Evolutionary conservation across 2,888 invertebrate genomes (phyloP), one percentile per base, ranked within the genome.

Genomic region (Leptothorax acervorum): DNA sequence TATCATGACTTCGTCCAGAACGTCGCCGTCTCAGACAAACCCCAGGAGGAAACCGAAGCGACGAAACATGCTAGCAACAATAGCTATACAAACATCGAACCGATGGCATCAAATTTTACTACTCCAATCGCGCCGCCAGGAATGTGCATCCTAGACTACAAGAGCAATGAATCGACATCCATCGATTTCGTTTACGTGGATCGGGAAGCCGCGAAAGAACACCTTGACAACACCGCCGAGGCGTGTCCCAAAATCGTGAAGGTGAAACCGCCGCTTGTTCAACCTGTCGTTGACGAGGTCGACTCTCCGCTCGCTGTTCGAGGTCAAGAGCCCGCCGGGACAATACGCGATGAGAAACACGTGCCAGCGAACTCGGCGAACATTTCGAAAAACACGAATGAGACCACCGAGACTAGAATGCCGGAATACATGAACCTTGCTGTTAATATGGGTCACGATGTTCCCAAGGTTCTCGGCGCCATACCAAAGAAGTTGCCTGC

Each of bases 381-480:
- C 15, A 84, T 85, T 51, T 63, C 83, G 2, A 42, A 60, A 28
- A 60, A 55, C 35, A 73, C 23, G n/a, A 88, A 82, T 18, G 91
- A 92, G 73, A 86, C 87, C n/a, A 82, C 79, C 5, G 92, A 93
- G 78, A 85, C 73, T 28, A 90, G 85, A 78, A 45, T 93, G 39
- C 94, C 93, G 28, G 94, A 94, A 53, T 94, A 94, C 66, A 93
- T 94, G 91, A 94, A 94, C 87, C 48, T 86, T 31, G 68, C 68
- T 15, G 68, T 86, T 28, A 74, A 85, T n/a, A 51, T 79, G 15
- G 45, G 75, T 39, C 86, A 86, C 45, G 88, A 89, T 35, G n/a
- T 71, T 28, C 91, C 87, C n/a, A 88, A 85, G 82, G 87, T 89
- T 51, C 88, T 91, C 42, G 90, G 90, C 5, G 88, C 86, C 8